Percentiles rank a stretch among this genome's conserved stretches.
Conservation (phyloP, 1,140 invertebrate species). For the Bactericera cockerelli region DNA sequence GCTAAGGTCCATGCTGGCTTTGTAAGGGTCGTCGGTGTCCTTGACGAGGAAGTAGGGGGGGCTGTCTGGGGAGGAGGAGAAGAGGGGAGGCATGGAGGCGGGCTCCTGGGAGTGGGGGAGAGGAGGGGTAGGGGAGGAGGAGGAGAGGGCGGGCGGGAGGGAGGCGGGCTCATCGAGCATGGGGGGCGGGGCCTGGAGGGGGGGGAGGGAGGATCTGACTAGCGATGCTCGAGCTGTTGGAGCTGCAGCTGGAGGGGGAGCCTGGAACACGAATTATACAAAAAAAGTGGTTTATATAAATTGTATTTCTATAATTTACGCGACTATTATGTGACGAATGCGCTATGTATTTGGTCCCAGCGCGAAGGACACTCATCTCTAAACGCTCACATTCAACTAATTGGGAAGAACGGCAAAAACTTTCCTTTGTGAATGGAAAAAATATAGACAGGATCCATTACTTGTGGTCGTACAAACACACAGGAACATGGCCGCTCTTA, state of each 20-base stretch:
- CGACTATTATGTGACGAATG: too few relatives aligned
- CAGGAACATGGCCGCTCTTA: too few relatives aligned
- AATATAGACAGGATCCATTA: too few relatives aligned
- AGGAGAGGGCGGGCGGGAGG: neutral
- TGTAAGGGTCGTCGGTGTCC: neutral
- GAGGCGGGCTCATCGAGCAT: neutral
- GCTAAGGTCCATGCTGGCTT: neutral
- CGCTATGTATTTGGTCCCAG: too few relatives aligned
- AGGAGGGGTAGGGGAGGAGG: constrained; percentile 2
- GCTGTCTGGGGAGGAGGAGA: neutral
- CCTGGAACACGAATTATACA: neutral
- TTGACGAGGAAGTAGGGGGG: constrained; percentile 4
- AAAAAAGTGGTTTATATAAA: too few relatives aligned
- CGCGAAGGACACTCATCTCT: too few relatives aligned
- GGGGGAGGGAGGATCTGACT: neutral
- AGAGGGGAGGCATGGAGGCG: neutral
- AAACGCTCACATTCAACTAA: too few relatives aligned
- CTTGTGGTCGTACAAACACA: too few relatives aligned
- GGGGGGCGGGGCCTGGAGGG: neutral
- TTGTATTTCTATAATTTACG: too few relatives aligned
- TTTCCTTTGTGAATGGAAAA: too few relatives aligned
- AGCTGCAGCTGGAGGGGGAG: neutral
- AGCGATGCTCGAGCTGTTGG: constrained; percentile 2
- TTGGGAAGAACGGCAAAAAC: too few relatives aligned
- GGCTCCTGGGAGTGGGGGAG: neutral